A percentile compares a stretch with the other conserved stretches of the same genome.
Conservation (phyloP, 2,888 invertebrate genomes). For the Hipparchia sbordonii region DNA sequence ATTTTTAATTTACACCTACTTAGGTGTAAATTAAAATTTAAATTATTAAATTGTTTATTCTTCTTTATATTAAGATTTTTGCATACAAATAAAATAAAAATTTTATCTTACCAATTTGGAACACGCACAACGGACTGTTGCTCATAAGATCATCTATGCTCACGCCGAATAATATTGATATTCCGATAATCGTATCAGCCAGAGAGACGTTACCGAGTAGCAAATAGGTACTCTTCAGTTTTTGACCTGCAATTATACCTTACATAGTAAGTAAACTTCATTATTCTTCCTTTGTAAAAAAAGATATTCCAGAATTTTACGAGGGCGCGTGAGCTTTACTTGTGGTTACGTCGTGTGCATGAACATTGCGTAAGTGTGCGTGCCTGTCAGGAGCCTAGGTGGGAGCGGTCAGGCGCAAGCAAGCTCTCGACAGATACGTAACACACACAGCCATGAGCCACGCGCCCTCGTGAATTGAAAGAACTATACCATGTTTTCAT, state of each 20-base stretch:
- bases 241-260: constrained; percentile 73
- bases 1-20: no score
- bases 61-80: neutral
- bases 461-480: no score
- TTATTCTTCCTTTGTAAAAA: neutral
- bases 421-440: no score
- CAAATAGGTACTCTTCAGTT: constrained; percentile 85
- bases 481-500: no score
- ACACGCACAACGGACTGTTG: constrained; percentile 63
- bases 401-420: no score
- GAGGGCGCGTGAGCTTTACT: no score
- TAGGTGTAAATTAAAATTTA: no score
- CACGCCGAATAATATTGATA: constrained; percentile 81
- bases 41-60: no score
- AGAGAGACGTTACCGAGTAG: constrained; percentile 86
- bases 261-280: neutral
- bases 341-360: no score
- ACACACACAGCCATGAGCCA: no score
- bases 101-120: constrained; percentile 66
- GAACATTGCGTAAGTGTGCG: no score
- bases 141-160: constrained; percentile 57
- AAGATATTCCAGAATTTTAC: neutral
- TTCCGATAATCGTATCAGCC: constrained; percentile 85
- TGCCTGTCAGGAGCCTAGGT: no score
- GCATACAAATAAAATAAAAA: neutral